A percentile compares a stretch with the other conserved stretches of the same genome.
Conservation (phyloP, 1,140 invertebrate genomes). For the Calliphora vicina region DNA sequence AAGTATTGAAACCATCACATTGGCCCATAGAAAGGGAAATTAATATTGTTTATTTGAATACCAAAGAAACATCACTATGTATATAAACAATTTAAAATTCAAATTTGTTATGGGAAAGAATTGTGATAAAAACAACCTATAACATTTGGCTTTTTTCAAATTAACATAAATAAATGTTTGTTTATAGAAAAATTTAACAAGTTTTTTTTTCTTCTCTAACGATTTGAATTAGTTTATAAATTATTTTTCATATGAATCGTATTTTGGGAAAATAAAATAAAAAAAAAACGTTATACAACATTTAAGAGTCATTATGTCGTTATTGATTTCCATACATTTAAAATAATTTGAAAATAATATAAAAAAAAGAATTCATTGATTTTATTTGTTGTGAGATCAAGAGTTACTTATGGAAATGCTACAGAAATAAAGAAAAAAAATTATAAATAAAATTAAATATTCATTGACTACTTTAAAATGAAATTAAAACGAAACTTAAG, state of each 20-base stretch:
- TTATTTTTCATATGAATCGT: no score
- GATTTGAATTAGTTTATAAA: background rate
- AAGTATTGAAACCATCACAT: no score
- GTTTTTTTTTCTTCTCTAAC: background rate
- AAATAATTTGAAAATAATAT: background rate
- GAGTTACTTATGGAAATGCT: background rate
- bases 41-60: background rate
- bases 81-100: background rate
- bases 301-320: background rate
- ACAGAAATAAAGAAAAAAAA: background rate
- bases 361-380: background rate
- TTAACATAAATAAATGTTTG: background rate
- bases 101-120: background rate
- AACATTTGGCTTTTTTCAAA: background rate
- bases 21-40: background rate
- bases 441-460: slow-evolving; percentile 2
- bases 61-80: background rate
- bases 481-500: background rate
- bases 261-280: background rate
- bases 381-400: background rate
- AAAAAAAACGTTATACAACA: background rate
- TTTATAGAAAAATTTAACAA: background rate
- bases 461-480: slow-evolving; percentile 5
- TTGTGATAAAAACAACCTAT: background rate
- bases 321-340: background rate